These are phyloP conservation scores for Hesperia comma DNA, from an alignment of 2,888 invertebrate genomes.

Conservation along the genomic window DNA sequence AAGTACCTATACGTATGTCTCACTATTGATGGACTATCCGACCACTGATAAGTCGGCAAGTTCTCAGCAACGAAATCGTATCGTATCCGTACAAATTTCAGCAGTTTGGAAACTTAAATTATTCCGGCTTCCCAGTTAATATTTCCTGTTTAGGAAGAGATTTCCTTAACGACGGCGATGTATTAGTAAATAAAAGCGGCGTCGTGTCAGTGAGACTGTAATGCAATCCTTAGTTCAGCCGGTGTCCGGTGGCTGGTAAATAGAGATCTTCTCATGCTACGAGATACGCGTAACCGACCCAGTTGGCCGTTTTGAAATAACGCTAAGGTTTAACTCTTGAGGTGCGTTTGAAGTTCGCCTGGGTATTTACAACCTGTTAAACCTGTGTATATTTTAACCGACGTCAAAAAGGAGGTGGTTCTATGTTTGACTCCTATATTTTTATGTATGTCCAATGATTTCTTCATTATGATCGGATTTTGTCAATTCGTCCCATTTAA, in stretches of 20 bases:
- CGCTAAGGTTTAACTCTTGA: not conserved
- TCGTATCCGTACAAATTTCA: no score
- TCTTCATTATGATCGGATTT: no score
- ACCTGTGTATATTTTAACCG: no score
- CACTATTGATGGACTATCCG: no score
- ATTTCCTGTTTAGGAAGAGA: conserved; percentile 2
- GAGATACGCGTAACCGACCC: conserved; percentile 37
- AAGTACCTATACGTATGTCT: no score
- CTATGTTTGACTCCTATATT: no score
- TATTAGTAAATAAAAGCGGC: not conserved
- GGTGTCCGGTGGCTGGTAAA: conserved; percentile 37
- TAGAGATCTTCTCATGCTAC: conserved; percentile 40
- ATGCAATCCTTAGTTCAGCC: conserved; percentile 24
- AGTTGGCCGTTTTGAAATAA: conserved; percentile 26
- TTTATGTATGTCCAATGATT: no score
- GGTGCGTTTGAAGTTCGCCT: not conserved
- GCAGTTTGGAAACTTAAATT: not conserved
- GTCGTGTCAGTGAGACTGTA: conserved; percentile 17
- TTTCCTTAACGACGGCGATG: conserved; percentile 4
- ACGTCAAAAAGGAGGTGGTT: no score
- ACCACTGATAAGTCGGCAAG: no score
- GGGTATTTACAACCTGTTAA: no score
- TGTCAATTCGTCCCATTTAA: no score
- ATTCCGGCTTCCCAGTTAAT: not conserved
- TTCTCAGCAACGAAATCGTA: no score